A percentile compares a stretch with the other conserved stretches of the same genome.
phyloP scores from a whole-genome alignment of 2,113 vertebrate genomes.

The Electrona antarctica region DNA sequence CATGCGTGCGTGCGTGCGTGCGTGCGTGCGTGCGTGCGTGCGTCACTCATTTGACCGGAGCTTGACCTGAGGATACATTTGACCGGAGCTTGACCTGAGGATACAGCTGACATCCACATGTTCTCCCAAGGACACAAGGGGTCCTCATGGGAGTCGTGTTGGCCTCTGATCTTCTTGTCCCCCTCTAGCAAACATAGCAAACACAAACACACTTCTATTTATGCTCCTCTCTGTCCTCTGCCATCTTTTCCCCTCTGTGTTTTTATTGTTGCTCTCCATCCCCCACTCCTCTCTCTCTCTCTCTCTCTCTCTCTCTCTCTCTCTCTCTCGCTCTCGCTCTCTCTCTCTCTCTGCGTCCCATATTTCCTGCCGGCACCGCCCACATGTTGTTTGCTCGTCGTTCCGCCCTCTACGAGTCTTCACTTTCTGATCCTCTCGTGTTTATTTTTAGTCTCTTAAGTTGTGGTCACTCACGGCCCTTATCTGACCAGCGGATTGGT shows the following conservation, averaged over 20 bases:
- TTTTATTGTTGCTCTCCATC: not conserved
- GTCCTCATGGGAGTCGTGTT: constrained; percentile 36
- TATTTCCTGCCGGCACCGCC: too few species aligned
- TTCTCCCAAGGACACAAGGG: constrained; percentile 27
- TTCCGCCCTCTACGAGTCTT: constrained; percentile 20
- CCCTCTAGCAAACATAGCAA: constrained; percentile 16
- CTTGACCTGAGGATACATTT: constrained; percentile 51
- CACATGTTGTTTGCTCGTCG: too few species aligned
- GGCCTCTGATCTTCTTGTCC: constrained; percentile 22
- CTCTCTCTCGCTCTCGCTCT: not conserved
- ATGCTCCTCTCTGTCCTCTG: not conserved
- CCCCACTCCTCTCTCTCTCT: not conserved
- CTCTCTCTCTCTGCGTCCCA: not conserved
- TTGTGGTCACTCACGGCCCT: constrained; percentile 19
- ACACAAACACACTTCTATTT: not conserved
- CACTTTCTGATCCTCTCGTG: constrained; percentile 36
- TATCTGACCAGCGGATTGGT: constrained; percentile 51
- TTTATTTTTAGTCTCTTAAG: constrained; percentile 52
- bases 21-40: not conserved
- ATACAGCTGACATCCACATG: constrained; percentile 43
- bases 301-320: not conserved
- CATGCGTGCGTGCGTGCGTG: not conserved
- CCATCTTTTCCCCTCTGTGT: constrained; percentile 15
- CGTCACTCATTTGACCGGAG: constrained; percentile 47
- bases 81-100: constrained; percentile 45